Evolutionary conservation across 2,888 invertebrate genomes (phyloP).

Genomic region (Andrena trimmerana): DNA sequence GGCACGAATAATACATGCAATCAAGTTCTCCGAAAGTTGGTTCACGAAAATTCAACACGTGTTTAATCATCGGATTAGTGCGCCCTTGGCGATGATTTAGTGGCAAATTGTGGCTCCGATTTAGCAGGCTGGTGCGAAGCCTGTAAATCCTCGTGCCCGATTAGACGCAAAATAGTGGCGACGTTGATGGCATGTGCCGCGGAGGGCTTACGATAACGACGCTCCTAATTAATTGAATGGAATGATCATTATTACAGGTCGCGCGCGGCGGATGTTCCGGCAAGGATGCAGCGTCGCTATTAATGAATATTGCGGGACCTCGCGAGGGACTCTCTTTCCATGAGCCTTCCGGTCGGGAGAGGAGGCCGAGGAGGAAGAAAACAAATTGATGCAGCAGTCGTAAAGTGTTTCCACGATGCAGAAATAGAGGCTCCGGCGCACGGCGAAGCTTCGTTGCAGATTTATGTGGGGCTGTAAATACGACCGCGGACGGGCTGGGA

Average conservation of each 20-base stretch:
- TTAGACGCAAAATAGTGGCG: slow-evolving; percentile 7
- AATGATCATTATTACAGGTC: slow-evolving; percentile 15
- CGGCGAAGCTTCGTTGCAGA: slow-evolving; percentile 29
- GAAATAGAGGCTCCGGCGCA: slow-evolving; percentile 12
- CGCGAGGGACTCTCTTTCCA: neutral
- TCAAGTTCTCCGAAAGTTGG: neutral
- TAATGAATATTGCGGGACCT: slow-evolving; percentile 29
- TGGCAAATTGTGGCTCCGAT: slow-evolving; percentile 4
- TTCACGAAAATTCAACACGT: neutral
- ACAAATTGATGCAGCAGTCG: slow-evolving; percentile 37
- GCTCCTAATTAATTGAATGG: slow-evolving; percentile 22
- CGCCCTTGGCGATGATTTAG: neutral
- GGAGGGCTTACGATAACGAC: neutral
- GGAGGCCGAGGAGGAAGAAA: neutral
- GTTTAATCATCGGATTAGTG: neutral
- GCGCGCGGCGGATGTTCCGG: slow-evolving; percentile 3
- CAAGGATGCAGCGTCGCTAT: slow-evolving; percentile 5
- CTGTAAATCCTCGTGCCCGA: slow-evolving; percentile 19
- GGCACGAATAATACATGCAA: neutral
- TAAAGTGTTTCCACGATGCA: slow-evolving; percentile 43
- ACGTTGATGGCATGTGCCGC: neutral
- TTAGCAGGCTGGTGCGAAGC: neutral
- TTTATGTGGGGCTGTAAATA: slow-evolving; percentile 47
- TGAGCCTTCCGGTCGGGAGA: neutral
- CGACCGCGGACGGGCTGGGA: slow-evolving; percentile 16